A percentile compares a stretch with the other conserved stretches of the same genome.
Evolutionary conservation across 1,140 invertebrate species (phyloP).

Genomic region (Lysiphlebus fabarum): DNA sequence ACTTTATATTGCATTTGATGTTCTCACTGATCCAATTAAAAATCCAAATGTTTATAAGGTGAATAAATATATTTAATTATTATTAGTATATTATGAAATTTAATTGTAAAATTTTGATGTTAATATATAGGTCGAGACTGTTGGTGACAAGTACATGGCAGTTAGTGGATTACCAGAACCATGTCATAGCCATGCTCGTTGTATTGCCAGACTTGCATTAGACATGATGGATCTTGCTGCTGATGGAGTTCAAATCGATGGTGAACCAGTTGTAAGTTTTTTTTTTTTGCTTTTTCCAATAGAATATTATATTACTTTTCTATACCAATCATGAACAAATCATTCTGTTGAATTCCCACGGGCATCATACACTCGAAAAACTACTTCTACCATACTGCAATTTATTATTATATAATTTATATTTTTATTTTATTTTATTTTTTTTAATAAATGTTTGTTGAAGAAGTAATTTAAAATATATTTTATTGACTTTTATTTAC

Average conservation of each 20-base stretch:
- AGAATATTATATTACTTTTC: conserved; percentile 11
- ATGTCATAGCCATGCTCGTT: conserved; percentile 85
- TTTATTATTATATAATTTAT: too few relatives aligned
- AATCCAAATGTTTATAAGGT: conserved; percentile 96
- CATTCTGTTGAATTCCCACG: too few relatives aligned
- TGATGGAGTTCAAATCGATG: conserved; percentile 80
- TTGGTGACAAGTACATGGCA: conserved; percentile 99
- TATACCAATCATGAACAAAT: too few relatives aligned
- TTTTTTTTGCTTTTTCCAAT: not conserved
- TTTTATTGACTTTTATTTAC: too few relatives aligned
- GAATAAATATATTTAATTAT: conserved; percentile 30
- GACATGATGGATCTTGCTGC: conserved; percentile 93
- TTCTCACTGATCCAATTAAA: conserved; percentile 83
- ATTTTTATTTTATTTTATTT: too few relatives aligned
- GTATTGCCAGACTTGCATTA: conserved; percentile 87
- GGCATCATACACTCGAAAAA: too few relatives aligned
- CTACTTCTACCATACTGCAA: too few relatives aligned
- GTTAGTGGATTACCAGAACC: conserved; percentile 94
- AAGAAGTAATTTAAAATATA: too few relatives aligned
- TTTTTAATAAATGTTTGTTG: too few relatives aligned
- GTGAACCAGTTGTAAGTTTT: conserved; percentile 70
- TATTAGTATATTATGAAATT: too few relatives aligned
- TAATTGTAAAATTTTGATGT: too few relatives aligned
- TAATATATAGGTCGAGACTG: conserved; percentile 87
- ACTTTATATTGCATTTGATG: conserved; percentile 87